A percentile compares a stretch with the other conserved stretches of the same genome.
These are phyloP conservation scores for Zygogramma bicolorata DNA, from an alignment of 2,888 invertebrate genomes.

Conservation along the genomic window DNA sequence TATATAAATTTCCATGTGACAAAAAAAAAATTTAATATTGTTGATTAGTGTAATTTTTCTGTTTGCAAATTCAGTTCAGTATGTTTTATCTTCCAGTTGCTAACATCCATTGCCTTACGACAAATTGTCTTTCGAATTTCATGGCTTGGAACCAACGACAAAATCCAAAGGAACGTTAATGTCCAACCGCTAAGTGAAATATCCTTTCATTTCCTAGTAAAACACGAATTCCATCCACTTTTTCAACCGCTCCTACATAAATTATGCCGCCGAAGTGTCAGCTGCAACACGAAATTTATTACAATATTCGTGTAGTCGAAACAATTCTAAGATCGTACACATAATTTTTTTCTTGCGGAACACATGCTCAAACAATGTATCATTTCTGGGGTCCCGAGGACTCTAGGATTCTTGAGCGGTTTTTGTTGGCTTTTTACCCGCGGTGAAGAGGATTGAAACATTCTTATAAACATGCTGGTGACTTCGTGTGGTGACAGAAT, in stretches of 20 bases:
- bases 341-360: slow-evolving; percentile 48
- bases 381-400: slow-evolving; percentile 53
- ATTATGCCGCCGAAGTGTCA: slow-evolving; percentile 33
- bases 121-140: background rate
- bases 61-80: background rate
- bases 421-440: slow-evolving; percentile 56
- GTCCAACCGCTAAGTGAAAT: slow-evolving; percentile 26
- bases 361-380: slow-evolving; percentile 52
- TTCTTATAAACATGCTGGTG: slow-evolving; percentile 61
- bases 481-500: slow-evolving; percentile 65
- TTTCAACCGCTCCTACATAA: slow-evolving; percentile 32
- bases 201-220: slow-evolving; percentile 35
- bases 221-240: slow-evolving; percentile 35
- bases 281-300: slow-evolving; percentile 45
- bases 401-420: slow-evolving; percentile 52
- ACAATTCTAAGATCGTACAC: slow-evolving; percentile 46
- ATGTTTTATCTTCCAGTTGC: background rate
- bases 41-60: no score
- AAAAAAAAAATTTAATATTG: no score
- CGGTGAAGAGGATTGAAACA: slow-evolving; percentile 62
- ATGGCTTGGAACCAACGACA: background rate
- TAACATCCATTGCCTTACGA: background rate
- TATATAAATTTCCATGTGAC: no score
- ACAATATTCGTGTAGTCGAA: slow-evolving; percentile 44
- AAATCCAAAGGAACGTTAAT: slow-evolving; percentile 28